Conservation (phyloP, 1,140 invertebrate genomes). For the Neocloeon triangulifer region DNA sequence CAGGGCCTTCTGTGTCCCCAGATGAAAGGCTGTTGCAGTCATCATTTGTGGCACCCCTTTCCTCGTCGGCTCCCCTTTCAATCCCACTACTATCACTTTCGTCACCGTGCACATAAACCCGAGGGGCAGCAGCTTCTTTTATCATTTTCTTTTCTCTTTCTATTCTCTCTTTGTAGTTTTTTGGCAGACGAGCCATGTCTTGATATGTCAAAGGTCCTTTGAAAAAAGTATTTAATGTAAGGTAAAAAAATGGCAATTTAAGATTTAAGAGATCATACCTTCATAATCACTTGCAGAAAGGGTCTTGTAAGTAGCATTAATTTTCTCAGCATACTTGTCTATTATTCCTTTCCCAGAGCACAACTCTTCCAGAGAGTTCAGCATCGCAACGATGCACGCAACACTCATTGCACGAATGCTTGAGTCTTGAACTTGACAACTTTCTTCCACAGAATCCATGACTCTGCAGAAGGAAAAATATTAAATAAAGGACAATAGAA, state of each 20-base stretch:
- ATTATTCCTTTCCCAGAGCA: conserved; percentile 42
- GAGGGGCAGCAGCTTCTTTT: not conserved
- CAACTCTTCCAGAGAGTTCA: conserved; percentile 59
- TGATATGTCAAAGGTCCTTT: conserved; percentile 58
- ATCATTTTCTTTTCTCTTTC: conserved; percentile 7
- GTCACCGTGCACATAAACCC: conserved; percentile 5
- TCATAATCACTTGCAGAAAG: conserved; percentile 61
- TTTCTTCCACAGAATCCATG: conserved; percentile 80
- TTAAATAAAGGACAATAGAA: conserved; percentile 4
- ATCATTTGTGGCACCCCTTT: conserved; percentile 18
- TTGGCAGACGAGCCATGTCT: conserved; percentile 54
- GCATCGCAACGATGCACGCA: conserved; percentile 58
- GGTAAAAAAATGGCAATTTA: conserved; percentile 1
- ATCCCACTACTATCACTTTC: conserved; percentile 22
- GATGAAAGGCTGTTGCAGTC: conserved; percentile 20
- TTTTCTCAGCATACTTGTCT: conserved; percentile 29
- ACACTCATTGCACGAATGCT: conserved; percentile 54
- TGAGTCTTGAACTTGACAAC: conserved; percentile 39
- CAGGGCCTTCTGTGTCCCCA: conserved; percentile 48
- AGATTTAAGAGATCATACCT: no score
- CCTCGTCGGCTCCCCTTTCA: conserved; percentile 24
- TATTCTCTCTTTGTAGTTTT: conserved; percentile 33
- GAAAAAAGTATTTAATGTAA: conserved; percentile 2
- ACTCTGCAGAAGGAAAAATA: conserved; percentile 28
- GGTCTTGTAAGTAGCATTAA: conserved; percentile 45